These are phyloP conservation scores for Montipora efflorescens DNA, from an alignment of 64 coral and sea anemone genomes.

Conservation along the genomic window DNA sequence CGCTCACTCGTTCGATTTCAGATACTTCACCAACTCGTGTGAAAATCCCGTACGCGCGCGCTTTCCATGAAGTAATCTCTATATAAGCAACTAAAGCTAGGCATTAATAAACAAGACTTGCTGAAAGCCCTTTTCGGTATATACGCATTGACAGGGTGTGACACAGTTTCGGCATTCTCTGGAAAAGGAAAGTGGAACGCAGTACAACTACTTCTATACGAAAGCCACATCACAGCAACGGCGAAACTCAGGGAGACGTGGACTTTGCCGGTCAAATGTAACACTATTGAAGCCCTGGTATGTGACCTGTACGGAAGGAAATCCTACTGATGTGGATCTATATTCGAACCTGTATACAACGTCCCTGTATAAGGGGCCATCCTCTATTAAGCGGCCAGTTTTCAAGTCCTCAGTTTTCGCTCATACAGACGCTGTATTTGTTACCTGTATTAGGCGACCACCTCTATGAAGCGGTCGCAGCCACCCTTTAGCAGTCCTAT, in stretches of 20 bases:
- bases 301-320: slow-evolving; percentile 57
- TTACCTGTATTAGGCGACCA: too few species aligned
- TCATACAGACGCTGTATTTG: too few species aligned
- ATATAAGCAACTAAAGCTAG: background rate
- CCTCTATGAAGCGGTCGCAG: too few species aligned
- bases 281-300: background rate
- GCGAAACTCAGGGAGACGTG: slow-evolving; percentile 39
- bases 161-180: slow-evolving; percentile 55
- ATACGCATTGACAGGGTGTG: slow-evolving; percentile 47
- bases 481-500: too few species aligned
- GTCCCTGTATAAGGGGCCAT: too few species aligned
- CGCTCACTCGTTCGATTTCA: too few species aligned
- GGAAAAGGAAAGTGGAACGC: slow-evolving; percentile 62
- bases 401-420: too few species aligned
- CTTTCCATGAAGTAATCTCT: too few species aligned
- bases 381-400: too few species aligned
- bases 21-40: too few species aligned
- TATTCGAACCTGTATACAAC: too few species aligned
- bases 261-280: slow-evolving; percentile 36
- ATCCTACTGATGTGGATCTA: slow-evolving; percentile 35
- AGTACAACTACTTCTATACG: slow-evolving; percentile 49
- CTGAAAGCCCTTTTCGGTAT: slow-evolving; percentile 35
- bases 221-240: slow-evolving; percentile 42
- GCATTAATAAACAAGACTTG: slow-evolving; percentile 37
- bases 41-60: too few species aligned